These are phyloP conservation scores for Lycocorax pyrrhopterus DNA, from an alignment of 2,113 vertebrate genomes.

Conservation along the genomic window DNA sequence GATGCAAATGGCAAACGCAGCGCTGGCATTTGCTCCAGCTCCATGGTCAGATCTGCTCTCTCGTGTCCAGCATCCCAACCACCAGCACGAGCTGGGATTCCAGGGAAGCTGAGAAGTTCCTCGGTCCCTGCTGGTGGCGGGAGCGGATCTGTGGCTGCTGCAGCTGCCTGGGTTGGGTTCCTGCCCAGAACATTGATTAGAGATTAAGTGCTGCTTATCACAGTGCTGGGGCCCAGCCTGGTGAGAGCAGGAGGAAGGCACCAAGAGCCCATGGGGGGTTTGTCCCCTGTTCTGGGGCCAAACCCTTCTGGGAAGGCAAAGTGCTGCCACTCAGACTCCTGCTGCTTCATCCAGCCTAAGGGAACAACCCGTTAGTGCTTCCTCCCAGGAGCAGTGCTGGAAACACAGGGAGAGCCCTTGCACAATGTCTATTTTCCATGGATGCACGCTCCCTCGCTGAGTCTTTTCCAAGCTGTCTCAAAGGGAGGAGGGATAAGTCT, in stretches of 20 bases:
- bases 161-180: background rate
- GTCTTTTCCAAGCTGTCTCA: background rate
- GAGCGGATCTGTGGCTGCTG: background rate
- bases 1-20: background rate
- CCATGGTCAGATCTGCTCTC: background rate
- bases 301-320: background rate
- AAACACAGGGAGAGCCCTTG: background rate
- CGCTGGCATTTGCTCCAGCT: background rate
- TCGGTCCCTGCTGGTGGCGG: background rate
- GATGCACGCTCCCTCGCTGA: background rate
- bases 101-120: background rate
- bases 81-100: background rate
- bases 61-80: background rate
- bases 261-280: background rate
- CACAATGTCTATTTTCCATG: background rate
- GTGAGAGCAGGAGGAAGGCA: background rate
- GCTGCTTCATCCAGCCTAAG: fast-evolving
- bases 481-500: background rate
- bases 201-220: background rate
- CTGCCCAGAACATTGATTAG: background rate
- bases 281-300: background rate
- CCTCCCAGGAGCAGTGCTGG: background rate
- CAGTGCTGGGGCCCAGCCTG: background rate
- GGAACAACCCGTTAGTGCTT: background rate
- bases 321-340: background rate